Evolutionary conservation across 2,888 invertebrate species (phyloP), one percentile per base, ranked within the genome.

Genomic region (Drosophila multiciliata): DNA sequence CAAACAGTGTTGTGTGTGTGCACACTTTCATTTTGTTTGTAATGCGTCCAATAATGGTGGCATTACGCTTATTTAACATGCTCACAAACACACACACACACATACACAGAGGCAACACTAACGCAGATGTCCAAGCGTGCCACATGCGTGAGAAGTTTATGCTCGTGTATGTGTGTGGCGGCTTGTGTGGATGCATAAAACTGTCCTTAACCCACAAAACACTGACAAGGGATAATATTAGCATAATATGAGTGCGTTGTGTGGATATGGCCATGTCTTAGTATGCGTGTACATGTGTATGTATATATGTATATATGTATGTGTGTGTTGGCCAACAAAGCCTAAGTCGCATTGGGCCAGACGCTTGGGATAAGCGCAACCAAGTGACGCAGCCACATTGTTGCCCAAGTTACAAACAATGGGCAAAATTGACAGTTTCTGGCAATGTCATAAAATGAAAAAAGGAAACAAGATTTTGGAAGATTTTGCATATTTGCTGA

Each of bases 51-150:
- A 89, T 90, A 90, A 89, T 90, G 89, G 87, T 83, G 82, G 82
- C 87, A 90, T 87, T 85, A 89, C 86, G 89, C 89, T 89, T 86
- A 88, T 89, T 90, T 88, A 89, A 86, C 90, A 91, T 83, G 79
- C 81, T 78, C 78, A 66, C 65, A 83, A 62, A 78, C 60, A 76
- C 59, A 73, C 36, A 57, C 54, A 68, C 61, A 80, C 71, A 55
- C 50, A 64, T 2, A 35, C 45, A 58, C 45, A 63, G 62, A 67
- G 32, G 42, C 35, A 36, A 15, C 69, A 65, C 73, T 66, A 69
- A 74, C 63, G 55, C 75, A 73, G 66, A 73, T 82, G 81, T 72
- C 75, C 78, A 66, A 65, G 52, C 50, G 66, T 66, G 60, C 58
- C 72, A 74, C 63, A 69, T 76, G 71, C 67, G 75, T 78, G 57